Evolutionary conservation across 1,140 invertebrate genomes (phyloP).

Genomic region (Drosophila murphyi): DNA sequence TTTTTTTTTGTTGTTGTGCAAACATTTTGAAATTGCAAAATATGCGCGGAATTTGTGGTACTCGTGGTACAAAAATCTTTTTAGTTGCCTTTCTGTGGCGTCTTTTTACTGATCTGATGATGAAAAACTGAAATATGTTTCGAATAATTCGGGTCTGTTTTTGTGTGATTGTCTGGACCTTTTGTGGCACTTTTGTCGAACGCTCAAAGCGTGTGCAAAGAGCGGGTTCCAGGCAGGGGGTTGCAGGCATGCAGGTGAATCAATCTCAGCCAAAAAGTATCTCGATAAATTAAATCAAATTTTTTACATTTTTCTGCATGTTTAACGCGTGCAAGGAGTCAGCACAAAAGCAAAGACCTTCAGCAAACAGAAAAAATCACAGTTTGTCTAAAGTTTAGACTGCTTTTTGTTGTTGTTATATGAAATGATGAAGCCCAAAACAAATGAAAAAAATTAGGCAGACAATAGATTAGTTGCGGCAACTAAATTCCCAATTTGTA

Average conservation of each 20-base stretch:
- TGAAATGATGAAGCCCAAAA: not conserved
- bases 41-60: slow-evolving; percentile 75
- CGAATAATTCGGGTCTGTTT: slow-evolving; percentile 20
- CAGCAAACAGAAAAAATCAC: not conserved
- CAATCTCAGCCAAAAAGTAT: slow-evolving; percentile 51
- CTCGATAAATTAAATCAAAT: slow-evolving; percentile 78
- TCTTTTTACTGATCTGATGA: slow-evolving; percentile 17
- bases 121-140: slow-evolving; percentile 59
- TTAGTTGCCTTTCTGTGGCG: slow-evolving; percentile 20
- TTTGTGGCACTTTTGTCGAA: slow-evolving; percentile 60
- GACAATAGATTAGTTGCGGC: too few species aligned
- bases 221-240: not conserved
- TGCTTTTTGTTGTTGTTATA: not conserved
- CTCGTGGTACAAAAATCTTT: slow-evolving; percentile 58
- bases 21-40: slow-evolving; percentile 64
- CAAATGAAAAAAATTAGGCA: not conserved
- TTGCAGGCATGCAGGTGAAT: slow-evolving; percentile 38
- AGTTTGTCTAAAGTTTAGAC: not conserved
- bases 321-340: slow-evolving; percentile 66
- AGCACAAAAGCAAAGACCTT: slow-evolving; percentile 20
- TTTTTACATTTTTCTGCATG: slow-evolving; percentile 66
- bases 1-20: slow-evolving; percentile 11
- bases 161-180: slow-evolving; percentile 27
- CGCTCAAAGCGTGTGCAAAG: slow-evolving; percentile 38
- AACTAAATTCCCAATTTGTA: not conserved